Evolutionary conservation across 1,140 invertebrate species (phyloP), one percentile per base, ranked within the genome.

Genomic region (Drosophila sp.): DNA sequence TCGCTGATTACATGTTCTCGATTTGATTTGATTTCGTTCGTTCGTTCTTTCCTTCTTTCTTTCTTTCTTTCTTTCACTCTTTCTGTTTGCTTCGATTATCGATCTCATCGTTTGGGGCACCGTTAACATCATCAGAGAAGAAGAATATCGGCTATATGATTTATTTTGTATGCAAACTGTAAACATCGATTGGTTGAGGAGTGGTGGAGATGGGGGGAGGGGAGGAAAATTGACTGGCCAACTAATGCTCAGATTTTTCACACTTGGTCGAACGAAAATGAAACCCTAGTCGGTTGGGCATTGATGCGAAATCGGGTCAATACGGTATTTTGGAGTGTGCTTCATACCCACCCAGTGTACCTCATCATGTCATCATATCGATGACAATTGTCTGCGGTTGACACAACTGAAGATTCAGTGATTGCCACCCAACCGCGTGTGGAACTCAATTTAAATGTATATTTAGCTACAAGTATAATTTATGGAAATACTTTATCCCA

Each of bases 301-400:
- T 70, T 77, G 73, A 76, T 80, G 81, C 78, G 69, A 86, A 86
- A 82, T 86, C 78, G 66, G 83, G 83, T 87, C 83, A 86, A 82
- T 86, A 86, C 83, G 83, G 83, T 86, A 87, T 86, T 86, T 79
- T 25, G 78, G 77, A 72, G 70, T 70, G 57, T 62, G 67, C 55
- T 56, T 17, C 41, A 40, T 38, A 11, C 35, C 4, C 41, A 10
- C 27, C 8, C 44, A 17, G 4, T 50, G n/a, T 25, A 47, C 44
- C 38, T 8, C 44, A 17, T 25, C 10, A 6, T 47, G 44, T 47
- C 11, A 55, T 10, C 54, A 67, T 70, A 83, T 75, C 70, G 67
- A 72, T 76, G 76, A 80, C 80, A 84, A 84, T 84, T 57, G 72
- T 10, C 23, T 50, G 44, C 44, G 44, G 44, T 50, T 50, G 44